phyloP scores from a whole-genome alignment of 2,113 vertebrate genomes.

The Macrotus californicus region DNA sequence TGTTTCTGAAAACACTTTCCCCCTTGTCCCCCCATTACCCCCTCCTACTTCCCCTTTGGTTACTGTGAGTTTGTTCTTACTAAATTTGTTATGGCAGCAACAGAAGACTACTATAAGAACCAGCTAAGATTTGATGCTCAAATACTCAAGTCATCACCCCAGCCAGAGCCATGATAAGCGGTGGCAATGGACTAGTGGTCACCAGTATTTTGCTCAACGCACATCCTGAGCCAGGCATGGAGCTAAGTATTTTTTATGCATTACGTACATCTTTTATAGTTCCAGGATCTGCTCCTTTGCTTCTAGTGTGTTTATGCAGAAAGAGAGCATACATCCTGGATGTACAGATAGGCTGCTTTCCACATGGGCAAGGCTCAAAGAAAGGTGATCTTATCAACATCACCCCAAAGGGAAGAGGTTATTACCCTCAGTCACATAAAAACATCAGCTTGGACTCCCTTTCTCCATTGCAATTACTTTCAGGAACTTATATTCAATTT shows the following conservation, averaged over 20 bases:
- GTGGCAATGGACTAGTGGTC: neutral
- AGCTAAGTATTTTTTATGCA: neutral
- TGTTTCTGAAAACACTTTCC: no score
- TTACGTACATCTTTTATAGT: neutral
- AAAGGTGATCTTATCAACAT: neutral
- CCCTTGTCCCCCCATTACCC: no score
- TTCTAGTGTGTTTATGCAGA: neutral
- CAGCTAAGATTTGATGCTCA: neutral
- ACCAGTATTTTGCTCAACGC: neutral
- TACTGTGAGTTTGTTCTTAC: neutral
- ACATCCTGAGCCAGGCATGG: neutral
- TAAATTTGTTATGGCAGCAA: neutral
- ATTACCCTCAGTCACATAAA: neutral
- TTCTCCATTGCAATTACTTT: slow-evolving; percentile 38
- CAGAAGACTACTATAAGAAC: neutral
- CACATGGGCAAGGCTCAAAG: neutral
- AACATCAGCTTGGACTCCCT: neutral
- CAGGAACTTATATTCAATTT: slow-evolving; percentile 9
- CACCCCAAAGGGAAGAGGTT: neutral
- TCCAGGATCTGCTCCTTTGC: neutral
- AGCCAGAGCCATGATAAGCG: neutral
- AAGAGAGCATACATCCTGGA: neutral
- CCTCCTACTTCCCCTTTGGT: no score
- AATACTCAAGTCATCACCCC: neutral
- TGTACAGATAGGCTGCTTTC: neutral